These are phyloP conservation scores for Scortum barcoo DNA, from an alignment of 2,113 vertebrate genomes.

Conservation along the genomic window DNA sequence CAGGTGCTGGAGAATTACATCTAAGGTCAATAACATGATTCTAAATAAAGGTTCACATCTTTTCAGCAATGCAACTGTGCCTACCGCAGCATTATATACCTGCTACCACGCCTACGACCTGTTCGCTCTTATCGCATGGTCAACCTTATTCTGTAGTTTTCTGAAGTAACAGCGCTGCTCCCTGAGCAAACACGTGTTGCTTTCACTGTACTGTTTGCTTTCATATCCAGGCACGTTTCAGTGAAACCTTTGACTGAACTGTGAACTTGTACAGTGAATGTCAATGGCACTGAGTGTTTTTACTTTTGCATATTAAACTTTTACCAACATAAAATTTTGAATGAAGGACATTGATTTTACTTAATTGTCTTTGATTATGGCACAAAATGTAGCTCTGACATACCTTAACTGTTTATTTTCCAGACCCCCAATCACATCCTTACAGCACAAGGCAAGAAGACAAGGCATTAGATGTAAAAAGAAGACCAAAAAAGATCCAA, in stretches of 20 bases:
- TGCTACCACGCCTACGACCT: slow-evolving; percentile 7
- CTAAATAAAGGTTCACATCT: slow-evolving; percentile 19
- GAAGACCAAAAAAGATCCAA: too few species aligned
- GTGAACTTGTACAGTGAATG: not conserved
- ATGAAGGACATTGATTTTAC: too few species aligned
- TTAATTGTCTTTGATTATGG: not conserved
- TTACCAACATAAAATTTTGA: too few species aligned
- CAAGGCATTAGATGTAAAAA: too few species aligned
- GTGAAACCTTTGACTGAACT: slow-evolving; percentile 7
- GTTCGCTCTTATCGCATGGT: slow-evolving; percentile 30
- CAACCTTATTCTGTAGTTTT: not conserved
- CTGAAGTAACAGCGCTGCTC: slow-evolving; percentile 41
- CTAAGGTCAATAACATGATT: slow-evolving; percentile 10
- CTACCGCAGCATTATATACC: not conserved
- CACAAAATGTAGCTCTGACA: not conserved
- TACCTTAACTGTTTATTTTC: too few species aligned
- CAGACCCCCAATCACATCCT: too few species aligned
- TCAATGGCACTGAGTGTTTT: too few species aligned
- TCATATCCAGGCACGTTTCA: slow-evolving; percentile 13
- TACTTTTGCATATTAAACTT: not conserved
- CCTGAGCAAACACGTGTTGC: slow-evolving; percentile 52
- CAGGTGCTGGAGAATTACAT: not conserved
- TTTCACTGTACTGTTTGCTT: slow-evolving; percentile 31
- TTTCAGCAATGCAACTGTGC: not conserved
- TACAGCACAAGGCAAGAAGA: too few species aligned